Evolutionary conservation across 2,797 vertebrate species (phyloP).

Genomic region (Aeoliscus strigatus): DNA sequence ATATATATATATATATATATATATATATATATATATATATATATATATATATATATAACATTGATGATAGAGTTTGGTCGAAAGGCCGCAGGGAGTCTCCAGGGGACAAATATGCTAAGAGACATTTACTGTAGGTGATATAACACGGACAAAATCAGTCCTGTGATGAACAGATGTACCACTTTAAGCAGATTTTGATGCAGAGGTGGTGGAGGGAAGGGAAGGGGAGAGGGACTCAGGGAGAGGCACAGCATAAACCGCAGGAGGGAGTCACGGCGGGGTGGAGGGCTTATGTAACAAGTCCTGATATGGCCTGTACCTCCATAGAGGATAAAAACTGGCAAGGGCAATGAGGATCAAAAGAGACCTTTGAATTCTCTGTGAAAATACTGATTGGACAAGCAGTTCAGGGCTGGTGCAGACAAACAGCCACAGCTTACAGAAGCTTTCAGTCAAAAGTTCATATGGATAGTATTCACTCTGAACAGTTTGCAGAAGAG

Average conservation of each 20-base stretch:
- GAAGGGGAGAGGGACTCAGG: slow-evolving; percentile 8
- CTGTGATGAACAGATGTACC: slow-evolving; percentile 13
- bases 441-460: slow-evolving; percentile 5
- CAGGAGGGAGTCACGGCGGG: slow-evolving; percentile 29
- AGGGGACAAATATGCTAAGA: too few species aligned
- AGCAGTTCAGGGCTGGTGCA: slow-evolving; percentile 12
- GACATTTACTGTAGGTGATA: background rate
- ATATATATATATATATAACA: too few species aligned
- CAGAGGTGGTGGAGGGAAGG: slow-evolving; percentile 12
- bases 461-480: slow-evolving; percentile 5
- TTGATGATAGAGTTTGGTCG: too few species aligned
- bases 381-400: slow-evolving; percentile 29
- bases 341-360: slow-evolving; percentile 49
- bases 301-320: slow-evolving; percentile 50
- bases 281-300: slow-evolving; percentile 63
- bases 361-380: slow-evolving; percentile 42
- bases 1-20: too few species aligned
- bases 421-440: slow-evolving; percentile 5
- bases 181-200: slow-evolving; percentile 19
- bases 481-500: slow-evolving; percentile 1
- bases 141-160: too few species aligned
- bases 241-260: slow-evolving; percentile 24
- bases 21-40: too few species aligned
- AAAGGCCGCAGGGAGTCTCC: too few species aligned
- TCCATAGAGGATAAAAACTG: slow-evolving; percentile 52